Percentiles rank a stretch among this genome's conserved stretches.
phyloP scores from a whole-genome alignment of 1,140 invertebrate genomes.

The Ridgeia piscesae region DNA sequence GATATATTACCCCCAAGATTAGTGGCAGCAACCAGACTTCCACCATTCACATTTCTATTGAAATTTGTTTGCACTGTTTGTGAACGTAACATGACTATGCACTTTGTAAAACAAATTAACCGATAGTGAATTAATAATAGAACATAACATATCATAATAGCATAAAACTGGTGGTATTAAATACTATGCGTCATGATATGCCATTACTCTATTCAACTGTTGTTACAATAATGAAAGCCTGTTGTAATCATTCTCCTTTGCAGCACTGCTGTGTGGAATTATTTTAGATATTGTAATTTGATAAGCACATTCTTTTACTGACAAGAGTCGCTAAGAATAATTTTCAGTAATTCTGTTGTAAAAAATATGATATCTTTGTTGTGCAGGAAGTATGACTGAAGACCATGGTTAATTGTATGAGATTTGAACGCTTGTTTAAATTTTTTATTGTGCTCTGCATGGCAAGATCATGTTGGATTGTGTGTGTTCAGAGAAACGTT shows the following conservation, averaged over 20 bases:
- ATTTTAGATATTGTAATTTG: not conserved
- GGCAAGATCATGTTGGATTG: not conserved
- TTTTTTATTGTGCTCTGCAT: not conserved
- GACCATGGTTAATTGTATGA: not conserved
- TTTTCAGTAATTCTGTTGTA: not conserved
- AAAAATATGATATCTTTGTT: not conserved
- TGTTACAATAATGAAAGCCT: not conserved
- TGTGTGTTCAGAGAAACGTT: not conserved
- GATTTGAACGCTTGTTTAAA: not conserved
- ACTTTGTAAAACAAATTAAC: not conserved
- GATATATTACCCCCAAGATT: too few species aligned
- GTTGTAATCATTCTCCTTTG: not conserved
- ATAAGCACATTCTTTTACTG: not conserved
- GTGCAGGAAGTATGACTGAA: not conserved
- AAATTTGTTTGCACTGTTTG: too few species aligned
- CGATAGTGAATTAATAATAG: not conserved
- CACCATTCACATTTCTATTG: too few species aligned
- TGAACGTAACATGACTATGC: not conserved
- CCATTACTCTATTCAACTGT: not conserved
- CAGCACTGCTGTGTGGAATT: not conserved
- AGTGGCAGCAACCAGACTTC: too few species aligned
- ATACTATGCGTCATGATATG: not conserved
- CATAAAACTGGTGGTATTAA: not conserved
- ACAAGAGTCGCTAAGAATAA: not conserved
- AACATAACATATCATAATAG: not conserved